phyloP scores from a whole-genome alignment of 2,797 vertebrate species.

The Neomorphus geoffroyi region DNA sequence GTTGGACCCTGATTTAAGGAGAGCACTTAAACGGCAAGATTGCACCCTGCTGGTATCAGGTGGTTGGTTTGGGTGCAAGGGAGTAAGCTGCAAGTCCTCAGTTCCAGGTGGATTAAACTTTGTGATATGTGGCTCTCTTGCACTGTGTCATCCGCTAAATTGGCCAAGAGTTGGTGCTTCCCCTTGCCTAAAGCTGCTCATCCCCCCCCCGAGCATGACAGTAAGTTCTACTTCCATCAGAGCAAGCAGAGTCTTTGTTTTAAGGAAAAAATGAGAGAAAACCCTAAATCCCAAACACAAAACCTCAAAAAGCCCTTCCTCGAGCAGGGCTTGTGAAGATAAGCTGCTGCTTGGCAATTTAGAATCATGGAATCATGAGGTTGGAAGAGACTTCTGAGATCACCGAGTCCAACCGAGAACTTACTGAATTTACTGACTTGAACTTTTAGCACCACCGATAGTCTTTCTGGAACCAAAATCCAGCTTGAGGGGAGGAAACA shows the following conservation, averaged over 20 bases:
- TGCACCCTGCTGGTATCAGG: not conserved
- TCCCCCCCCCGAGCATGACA: not conserved
- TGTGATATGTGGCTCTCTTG: rapidly evolving
- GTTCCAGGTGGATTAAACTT: not conserved
- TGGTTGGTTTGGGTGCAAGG: not conserved
- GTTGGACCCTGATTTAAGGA: not conserved
- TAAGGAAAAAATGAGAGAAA: not conserved
- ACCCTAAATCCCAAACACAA: not conserved
- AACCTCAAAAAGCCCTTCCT: not conserved
- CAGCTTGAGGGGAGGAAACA: not conserved
- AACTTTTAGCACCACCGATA: not conserved
- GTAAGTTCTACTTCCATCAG: not conserved
- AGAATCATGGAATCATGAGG: no score
- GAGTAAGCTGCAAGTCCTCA: not conserved
- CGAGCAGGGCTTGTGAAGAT: not conserved
- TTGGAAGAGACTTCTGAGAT: no score
- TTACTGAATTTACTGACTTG: not conserved
- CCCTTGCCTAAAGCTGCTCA: not conserved
- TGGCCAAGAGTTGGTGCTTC: not conserved
- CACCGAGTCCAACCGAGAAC: no score
- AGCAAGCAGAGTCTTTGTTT: not conserved
- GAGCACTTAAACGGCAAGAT: not conserved
- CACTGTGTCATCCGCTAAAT: rapidly evolving
- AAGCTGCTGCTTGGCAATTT: not conserved
- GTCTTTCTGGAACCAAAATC: not conserved